A percentile compares a stretch with the other conserved stretches of the same genome.
Conservation (phyloP, 37 sponge, comb jelly and placozoan genomes). For the Haliclona indistincta region DNA sequence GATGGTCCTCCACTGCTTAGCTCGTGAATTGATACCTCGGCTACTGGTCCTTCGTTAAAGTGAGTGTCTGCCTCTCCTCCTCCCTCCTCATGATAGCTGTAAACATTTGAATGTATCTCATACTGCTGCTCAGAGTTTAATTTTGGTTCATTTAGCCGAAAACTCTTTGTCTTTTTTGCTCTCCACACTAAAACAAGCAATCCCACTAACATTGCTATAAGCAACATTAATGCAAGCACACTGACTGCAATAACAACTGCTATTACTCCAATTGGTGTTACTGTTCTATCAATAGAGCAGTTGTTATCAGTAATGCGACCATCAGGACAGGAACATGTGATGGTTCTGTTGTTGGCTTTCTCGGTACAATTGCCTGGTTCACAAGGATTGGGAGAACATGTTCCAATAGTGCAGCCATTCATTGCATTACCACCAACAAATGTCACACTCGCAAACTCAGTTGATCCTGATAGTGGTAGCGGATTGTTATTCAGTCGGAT, state of each 20-base stretch:
- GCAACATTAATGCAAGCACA: background rate
- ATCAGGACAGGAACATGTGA: constrained; percentile 34
- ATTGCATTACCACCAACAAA: constrained; percentile 1
- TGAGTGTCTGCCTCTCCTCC: background rate
- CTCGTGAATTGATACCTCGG: background rate
- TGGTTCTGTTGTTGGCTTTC: background rate
- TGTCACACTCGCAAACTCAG: constrained; percentile 38
- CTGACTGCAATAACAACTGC: background rate
- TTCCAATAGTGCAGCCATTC: constrained; percentile 30
- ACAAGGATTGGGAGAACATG: constrained; percentile 57
- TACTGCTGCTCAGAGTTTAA: background rate
- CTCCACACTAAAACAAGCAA: background rate
- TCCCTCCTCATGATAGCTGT: constrained; percentile 6
- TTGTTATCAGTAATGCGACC: background rate
- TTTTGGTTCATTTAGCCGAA: background rate
- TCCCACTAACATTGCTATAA: background rate
- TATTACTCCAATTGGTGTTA: background rate
- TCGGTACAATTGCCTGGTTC: constrained; percentile 26
- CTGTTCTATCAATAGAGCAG: background rate
- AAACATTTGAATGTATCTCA: constrained; percentile 1
- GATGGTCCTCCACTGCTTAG: too few relatives aligned
- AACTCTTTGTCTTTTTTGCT: background rate
- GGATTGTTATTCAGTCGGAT: constrained; percentile 33
- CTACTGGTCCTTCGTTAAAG: background rate
- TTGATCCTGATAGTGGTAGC: constrained; percentile 39